phyloP scores from a whole-genome alignment of 2,888 invertebrate genomes.

The Ophion ventricosus region DNA sequence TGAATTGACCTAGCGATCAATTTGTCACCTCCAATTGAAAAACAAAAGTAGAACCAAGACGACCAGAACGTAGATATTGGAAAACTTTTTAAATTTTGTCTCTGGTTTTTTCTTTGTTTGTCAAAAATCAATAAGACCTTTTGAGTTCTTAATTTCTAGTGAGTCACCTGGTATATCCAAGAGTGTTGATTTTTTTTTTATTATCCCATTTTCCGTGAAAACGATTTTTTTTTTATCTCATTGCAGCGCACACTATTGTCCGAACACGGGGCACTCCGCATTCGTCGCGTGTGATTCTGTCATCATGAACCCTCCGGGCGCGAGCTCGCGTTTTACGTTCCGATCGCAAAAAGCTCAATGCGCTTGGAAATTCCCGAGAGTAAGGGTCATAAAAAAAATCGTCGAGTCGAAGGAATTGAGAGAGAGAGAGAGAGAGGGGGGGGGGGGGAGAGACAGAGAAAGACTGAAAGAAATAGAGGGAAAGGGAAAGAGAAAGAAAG shows the following conservation, averaged over 20 bases:
- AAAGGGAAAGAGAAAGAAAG: too few species aligned
- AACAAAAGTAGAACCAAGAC: too few species aligned
- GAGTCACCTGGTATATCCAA: background rate
- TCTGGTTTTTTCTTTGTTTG: too few species aligned
- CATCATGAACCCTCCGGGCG: constrained; percentile 13
- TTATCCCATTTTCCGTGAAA: background rate
- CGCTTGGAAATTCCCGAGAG: constrained; percentile 29
- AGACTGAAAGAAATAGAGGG: too few species aligned
- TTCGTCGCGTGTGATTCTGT: constrained; percentile 54
- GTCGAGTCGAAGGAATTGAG: constrained; percentile 10
- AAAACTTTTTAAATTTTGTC: too few species aligned
- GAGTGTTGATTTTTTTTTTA: background rate
- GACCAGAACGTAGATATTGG: too few species aligned
- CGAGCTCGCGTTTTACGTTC: constrained; percentile 37
- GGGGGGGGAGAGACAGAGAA: background rate
- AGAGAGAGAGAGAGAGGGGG: background rate
- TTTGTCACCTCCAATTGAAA: too few species aligned
- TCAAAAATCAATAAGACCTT: too few species aligned
- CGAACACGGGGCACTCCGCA: constrained; percentile 8
- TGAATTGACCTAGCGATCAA: too few species aligned
- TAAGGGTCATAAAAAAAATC: constrained; percentile 36
- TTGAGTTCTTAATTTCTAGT: background rate
- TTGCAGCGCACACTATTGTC: background rate
- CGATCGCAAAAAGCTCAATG: constrained; percentile 44
- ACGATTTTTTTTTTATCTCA: constrained; percentile 1